Evolutionary conservation across 1,140 invertebrate genomes (phyloP), one percentile per base, ranked within the genome.

Genomic region (Drosophila takahashii): DNA sequence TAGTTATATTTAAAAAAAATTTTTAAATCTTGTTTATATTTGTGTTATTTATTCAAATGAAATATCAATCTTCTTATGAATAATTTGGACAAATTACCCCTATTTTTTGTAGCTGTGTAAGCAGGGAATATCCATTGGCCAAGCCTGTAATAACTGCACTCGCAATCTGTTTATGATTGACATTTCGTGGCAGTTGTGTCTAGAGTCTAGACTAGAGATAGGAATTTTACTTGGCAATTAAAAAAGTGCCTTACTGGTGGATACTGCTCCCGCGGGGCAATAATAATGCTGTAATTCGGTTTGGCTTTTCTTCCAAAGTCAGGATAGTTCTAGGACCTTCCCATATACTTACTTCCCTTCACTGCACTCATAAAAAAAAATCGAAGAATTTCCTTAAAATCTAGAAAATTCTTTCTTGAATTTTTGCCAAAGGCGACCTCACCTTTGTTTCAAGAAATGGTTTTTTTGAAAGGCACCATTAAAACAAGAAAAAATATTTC

Each of bases 81-180:
- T 3, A 36, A 11, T 3, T 39, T 6, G 4, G 2, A n/a, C 5
- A 2, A 39, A n/a, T 2, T 18, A 32, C 29, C 39, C 16, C 8
- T 16, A 3, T 9, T 18, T 51, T 60, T 67, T n/a, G 22, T 29
- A 8, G 1, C 16, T 9, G 64, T 65, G 64, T 47, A 61, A 3
- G 1, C 4, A 27, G 22, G 4, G 42, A 54, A 78, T 52, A 58
- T 29, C 36, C 41, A 8, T 8, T 41, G 22, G 22, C 45, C 22
- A 62, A 18, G 37, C 60, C 41, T 34, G 62, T 48, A 44, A 61
- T 74, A 26, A 61, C 37, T 67, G 52, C 45, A 41, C 11, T 44
- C 44, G 37, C 37, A 34, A 50, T 60, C 72, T 80, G 64, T 80
- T 87, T 87, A 87, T 87, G 79, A 87, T 80, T 77, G 83, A 83